Percentiles rank a stretch among this genome's conserved stretches.
phyloP scores from a whole-genome alignment of 2,888 invertebrate genomes.

The Cerastis rubricosa region DNA sequence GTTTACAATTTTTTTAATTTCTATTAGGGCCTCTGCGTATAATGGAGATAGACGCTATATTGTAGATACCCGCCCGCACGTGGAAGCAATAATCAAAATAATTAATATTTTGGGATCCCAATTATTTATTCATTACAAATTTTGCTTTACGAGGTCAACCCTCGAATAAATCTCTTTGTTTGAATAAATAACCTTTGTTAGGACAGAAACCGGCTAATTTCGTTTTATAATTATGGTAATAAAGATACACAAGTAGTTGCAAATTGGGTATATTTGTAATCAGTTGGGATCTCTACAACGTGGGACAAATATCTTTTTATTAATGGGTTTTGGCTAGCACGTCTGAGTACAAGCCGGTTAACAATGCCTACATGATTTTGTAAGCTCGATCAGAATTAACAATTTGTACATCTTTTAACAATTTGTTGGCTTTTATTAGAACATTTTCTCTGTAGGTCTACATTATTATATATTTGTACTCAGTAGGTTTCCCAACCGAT shows the following conservation, averaged over 20 bases:
- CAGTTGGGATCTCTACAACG: slow-evolving; percentile 34
- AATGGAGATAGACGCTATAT: slow-evolving; percentile 55
- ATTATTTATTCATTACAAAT: slow-evolving; percentile 65
- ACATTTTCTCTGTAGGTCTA: not conserved
- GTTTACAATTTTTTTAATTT: slow-evolving; percentile 78
- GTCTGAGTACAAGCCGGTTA: not conserved
- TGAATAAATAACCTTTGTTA: slow-evolving; percentile 53
- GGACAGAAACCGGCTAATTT: slow-evolving; percentile 29
- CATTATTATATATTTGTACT: too few species aligned
- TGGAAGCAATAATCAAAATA: slow-evolving; percentile 51
- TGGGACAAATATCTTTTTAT: slow-evolving; percentile 31
- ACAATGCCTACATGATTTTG: slow-evolving; percentile 9
- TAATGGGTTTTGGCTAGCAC: slow-evolving; percentile 22
- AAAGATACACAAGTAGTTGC: slow-evolving; percentile 47
- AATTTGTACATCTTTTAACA: not conserved
- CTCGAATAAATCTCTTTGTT: slow-evolving; percentile 57
- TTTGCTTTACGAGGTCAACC: slow-evolving; percentile 43
- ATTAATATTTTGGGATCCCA: slow-evolving; percentile 57
- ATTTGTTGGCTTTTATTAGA: not conserved
- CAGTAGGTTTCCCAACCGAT: not conserved
- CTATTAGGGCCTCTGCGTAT: slow-evolving; percentile 67
- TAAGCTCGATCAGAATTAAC: not conserved
- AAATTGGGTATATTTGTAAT: slow-evolving; percentile 50
- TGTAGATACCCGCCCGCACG: slow-evolving; percentile 4
- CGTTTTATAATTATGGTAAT: slow-evolving; percentile 58